Conservation (phyloP, 2,888 invertebrate species). For the Apotomis betuletana region DNA sequence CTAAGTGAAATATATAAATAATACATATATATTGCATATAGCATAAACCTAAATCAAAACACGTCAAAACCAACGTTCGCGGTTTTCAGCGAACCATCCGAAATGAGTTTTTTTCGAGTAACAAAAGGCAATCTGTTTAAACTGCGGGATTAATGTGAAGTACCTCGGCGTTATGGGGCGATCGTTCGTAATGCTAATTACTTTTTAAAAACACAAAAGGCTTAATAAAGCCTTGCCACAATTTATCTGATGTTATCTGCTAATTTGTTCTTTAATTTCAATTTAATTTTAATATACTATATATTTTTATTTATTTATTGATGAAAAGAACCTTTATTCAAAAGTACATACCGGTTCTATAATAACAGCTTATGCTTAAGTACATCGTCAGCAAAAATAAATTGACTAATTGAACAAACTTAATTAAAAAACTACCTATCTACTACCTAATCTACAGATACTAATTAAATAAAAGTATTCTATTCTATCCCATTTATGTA, state of each 20-base stretch:
- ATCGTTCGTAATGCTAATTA: slow-evolving; percentile 38
- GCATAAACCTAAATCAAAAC: background rate
- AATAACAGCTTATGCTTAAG: too few relatives aligned
- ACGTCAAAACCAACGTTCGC: background rate
- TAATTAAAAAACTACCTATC: too few relatives aligned
- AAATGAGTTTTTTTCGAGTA: slow-evolving; percentile 24
- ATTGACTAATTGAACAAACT: too few relatives aligned
- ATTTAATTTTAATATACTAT: background rate
- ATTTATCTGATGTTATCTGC: slow-evolving; percentile 32
- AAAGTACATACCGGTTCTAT: too few relatives aligned
- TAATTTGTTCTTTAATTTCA: slow-evolving; percentile 18
- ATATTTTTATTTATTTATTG: too few relatives aligned
- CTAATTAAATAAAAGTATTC: too few relatives aligned
- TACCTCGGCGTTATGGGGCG: slow-evolving; percentile 32
- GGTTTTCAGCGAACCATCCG: slow-evolving; percentile 11
- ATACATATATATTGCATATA: background rate
- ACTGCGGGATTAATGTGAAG: slow-evolving; percentile 25
- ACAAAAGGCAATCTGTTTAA: slow-evolving; percentile 30
- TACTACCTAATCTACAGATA: too few relatives aligned
- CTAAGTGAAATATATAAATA: too few relatives aligned
- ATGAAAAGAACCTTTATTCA: too few relatives aligned
- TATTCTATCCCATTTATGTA: too few relatives aligned
- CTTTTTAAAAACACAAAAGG: slow-evolving; percentile 37
- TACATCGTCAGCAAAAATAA: too few relatives aligned
- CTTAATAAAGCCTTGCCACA: slow-evolving; percentile 22